These are phyloP conservation scores for Lamprologus lemairii DNA, from an alignment of 2,113 vertebrate genomes.

Conservation along the genomic window DNA sequence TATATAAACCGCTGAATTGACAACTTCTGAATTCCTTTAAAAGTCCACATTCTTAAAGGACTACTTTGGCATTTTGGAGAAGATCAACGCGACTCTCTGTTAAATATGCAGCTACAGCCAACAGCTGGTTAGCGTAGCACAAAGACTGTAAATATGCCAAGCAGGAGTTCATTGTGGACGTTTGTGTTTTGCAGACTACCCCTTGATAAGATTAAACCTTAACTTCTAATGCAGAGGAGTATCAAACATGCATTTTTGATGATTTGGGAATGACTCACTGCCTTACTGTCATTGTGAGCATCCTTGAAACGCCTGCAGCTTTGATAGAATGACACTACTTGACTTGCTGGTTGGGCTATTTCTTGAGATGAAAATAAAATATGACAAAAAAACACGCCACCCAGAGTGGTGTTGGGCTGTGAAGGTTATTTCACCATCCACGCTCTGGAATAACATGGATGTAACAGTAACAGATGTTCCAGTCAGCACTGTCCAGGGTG, in stretches of 20 bases:
- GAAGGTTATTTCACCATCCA: neutral
- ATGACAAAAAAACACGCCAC: neutral
- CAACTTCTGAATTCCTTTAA: neutral
- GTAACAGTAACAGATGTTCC: neutral
- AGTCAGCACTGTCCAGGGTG: neutral
- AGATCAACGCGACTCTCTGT: neutral
- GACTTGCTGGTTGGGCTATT: neutral
- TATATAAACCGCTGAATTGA: neutral
- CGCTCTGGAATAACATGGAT: neutral
- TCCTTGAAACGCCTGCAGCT: neutral
- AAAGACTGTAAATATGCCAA: neutral
- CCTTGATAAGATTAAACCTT: neutral
- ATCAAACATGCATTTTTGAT: neutral
- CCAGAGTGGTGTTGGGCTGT: neutral
- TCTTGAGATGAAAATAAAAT: neutral
- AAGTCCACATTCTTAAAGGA: neutral
- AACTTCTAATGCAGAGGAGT: neutral
- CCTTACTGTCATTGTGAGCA: neutral
- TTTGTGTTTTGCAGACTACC: neutral
- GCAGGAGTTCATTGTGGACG: neutral
- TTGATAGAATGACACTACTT: neutral
- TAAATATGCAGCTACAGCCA: neutral
- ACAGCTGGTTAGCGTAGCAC: neutral
- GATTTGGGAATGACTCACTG: neutral
- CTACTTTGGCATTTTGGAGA: neutral